Evolutionary conservation across 2,113 vertebrate genomes (phyloP), one percentile per base, ranked within the genome.

Genomic region (Fulica atra): DNA sequence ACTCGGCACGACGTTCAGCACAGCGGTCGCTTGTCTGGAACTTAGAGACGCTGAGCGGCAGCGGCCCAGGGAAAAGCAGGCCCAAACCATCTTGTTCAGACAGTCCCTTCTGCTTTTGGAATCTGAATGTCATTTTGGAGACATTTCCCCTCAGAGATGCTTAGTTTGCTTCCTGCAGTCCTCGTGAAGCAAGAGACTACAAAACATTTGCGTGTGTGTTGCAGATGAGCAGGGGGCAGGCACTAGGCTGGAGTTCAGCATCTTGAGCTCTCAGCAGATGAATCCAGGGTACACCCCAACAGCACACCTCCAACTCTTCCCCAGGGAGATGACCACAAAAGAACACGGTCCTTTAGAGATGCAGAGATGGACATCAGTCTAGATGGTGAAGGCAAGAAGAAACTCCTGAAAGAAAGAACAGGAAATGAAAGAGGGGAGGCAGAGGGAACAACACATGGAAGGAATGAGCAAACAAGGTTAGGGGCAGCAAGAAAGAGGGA

Each of bases 301-400:
- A 66, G 40, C 6, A 14, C 4, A 54, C 0, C 13, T 21, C 21
- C 1, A 1, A 2, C n/a, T 80, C 48, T 60, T 15, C 23, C 33
- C 36, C 53, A 51, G 14, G 68, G 46, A 66, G 11, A 36, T 6
- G 2, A 71, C 28, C 36, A 46, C 29, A 44, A 31, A 38, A 87
- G 8, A 40, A 5, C 19, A 20, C 3, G 0, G 2, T 72, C 38
- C 66, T 82, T 91, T 31, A 86, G 33, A 89, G 65, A 71, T 28
- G n/a, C 60, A 88, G 46, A 84, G 48, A 70, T 13, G 54, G 50
- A 42, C 61, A 50, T 50, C 1, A 2, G 53, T 40, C 35, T 50
- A 50, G 29, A 42, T 24, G 8, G 61, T 61, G 79, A 57, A 68
- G 53, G 51, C 59, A 66, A 54, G 56, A 78, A 73, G 40, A 86